Percentiles rank a stretch among this genome's conserved stretches.
Conservation (phyloP, 2,113 vertebrate genomes). For the Hemicordylus capensis region DNA sequence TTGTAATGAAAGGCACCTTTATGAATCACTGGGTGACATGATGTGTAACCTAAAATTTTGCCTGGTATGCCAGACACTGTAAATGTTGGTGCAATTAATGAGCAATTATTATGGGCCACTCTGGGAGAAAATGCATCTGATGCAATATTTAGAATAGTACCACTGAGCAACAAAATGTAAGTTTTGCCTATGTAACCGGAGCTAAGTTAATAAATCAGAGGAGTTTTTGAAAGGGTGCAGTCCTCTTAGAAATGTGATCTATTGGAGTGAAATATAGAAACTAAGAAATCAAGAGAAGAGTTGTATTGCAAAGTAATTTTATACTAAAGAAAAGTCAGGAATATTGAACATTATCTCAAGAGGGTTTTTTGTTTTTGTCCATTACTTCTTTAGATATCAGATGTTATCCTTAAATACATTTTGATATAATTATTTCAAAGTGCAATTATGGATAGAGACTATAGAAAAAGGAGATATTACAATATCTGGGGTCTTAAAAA, state of each 20-base stretch:
- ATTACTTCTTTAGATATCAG: slow-evolving; percentile 3
- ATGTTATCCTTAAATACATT: slow-evolving; percentile 17
- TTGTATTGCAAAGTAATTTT: not conserved
- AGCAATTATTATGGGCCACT: not conserved
- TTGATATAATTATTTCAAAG: slow-evolving; percentile 32
- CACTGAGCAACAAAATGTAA: slow-evolving; percentile 26
- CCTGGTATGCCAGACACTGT: slow-evolving; percentile 19
- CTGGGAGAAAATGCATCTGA: slow-evolving; percentile 21
- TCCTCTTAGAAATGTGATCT: not conserved
- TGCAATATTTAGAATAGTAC: slow-evolving; percentile 27
- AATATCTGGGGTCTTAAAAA: not conserved
- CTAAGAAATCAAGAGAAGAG: not conserved
- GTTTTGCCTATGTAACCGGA: slow-evolving; percentile 2
- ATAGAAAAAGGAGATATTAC: slow-evolving; percentile 26
- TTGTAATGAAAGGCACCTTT: slow-evolving; percentile 55
- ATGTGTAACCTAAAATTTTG: slow-evolving; percentile 13
- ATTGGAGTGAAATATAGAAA: not conserved
- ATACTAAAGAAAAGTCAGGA: not conserved
- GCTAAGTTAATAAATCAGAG: not conserved
- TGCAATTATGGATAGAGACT: slow-evolving; percentile 22
- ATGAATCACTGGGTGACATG: slow-evolving; percentile 11
- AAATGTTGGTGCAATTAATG: slow-evolving; percentile 18
- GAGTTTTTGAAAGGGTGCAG: not conserved
- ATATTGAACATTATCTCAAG: not conserved
- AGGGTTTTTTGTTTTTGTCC: not conserved